These are phyloP conservation scores for Bubo bubo DNA, from an alignment of 2,113 vertebrate species.

Conservation along the genomic window DNA sequence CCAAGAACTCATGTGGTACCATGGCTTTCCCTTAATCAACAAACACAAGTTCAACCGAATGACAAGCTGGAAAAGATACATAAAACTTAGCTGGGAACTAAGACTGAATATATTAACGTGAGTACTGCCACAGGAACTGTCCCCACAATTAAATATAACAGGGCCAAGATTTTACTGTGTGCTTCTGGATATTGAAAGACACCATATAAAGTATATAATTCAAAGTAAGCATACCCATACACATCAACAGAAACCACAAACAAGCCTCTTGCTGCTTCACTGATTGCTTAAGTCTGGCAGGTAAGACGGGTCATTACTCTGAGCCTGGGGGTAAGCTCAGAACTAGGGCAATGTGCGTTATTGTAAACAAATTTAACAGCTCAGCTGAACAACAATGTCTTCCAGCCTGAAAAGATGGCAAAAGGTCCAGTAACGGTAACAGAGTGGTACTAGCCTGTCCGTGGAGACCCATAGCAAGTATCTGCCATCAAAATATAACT, in stretches of 20 bases:
- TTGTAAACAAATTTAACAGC: background rate
- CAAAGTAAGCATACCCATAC: background rate
- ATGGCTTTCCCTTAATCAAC: background rate
- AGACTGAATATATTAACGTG: background rate
- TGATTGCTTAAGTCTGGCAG: background rate
- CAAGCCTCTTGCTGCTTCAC: background rate
- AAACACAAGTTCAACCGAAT: background rate
- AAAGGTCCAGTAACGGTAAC: background rate
- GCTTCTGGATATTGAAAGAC: background rate
- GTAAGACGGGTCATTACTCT: background rate
- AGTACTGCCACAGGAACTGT: background rate
- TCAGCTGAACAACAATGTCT: background rate
- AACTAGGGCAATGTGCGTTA: background rate
- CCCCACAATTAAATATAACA: fast-evolving
- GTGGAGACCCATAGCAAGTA: fast-evolving
- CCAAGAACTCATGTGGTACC: background rate
- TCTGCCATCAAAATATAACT: background rate
- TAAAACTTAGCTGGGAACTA: background rate
- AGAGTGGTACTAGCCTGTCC: background rate
- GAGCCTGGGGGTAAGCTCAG: background rate
- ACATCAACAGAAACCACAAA: background rate
- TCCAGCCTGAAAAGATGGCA: background rate
- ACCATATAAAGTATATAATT: background rate
- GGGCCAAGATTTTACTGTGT: background rate
- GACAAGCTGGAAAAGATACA: background rate